Evolutionary conservation across 2,888 invertebrate genomes (phyloP).

Genomic region (Agrenia bidenticulata): DNA sequence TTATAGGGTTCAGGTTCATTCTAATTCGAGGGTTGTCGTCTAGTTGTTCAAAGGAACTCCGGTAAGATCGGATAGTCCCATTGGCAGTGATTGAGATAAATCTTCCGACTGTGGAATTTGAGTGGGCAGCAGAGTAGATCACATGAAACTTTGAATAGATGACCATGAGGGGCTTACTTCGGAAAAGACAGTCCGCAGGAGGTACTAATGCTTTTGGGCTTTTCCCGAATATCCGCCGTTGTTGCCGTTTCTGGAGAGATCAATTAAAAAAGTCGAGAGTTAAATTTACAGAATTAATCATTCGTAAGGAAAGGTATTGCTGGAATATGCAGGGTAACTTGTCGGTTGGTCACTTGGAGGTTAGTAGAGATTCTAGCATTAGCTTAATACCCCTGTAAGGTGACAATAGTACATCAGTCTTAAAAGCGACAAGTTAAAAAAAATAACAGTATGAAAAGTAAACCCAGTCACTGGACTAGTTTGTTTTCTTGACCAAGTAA

Average conservation of each 20-base stretch:
- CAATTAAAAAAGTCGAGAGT: too few relatives aligned
- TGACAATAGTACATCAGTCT: too few relatives aligned
- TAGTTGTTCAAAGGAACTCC: not conserved
- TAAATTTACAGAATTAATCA: too few relatives aligned
- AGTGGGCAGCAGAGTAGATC: not conserved
- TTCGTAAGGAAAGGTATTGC: too few relatives aligned
- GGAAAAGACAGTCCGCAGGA: not conserved
- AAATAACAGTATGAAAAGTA: too few relatives aligned
- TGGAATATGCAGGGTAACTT: too few relatives aligned
- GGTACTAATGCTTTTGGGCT: not conserved
- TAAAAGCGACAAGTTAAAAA: too few relatives aligned
- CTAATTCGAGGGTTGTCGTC: not conserved
- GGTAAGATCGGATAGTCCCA: not conserved
- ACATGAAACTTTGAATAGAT: not conserved
- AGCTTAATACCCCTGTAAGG: too few relatives aligned
- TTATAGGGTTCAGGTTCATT: not conserved
- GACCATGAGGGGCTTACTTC: not conserved
- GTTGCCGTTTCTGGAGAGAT: not conserved
- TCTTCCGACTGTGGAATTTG: not conserved
- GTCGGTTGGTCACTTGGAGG: too few relatives aligned
- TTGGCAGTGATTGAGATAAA: not conserved
- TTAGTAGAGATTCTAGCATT: too few relatives aligned
- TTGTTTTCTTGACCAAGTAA: not conserved
- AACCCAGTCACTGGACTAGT: constrained; percentile 6
- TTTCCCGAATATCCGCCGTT: not conserved